Base-by-base conservation (phyloP, 1,140 invertebrate genomes). In the Atta colombica region DNA sequence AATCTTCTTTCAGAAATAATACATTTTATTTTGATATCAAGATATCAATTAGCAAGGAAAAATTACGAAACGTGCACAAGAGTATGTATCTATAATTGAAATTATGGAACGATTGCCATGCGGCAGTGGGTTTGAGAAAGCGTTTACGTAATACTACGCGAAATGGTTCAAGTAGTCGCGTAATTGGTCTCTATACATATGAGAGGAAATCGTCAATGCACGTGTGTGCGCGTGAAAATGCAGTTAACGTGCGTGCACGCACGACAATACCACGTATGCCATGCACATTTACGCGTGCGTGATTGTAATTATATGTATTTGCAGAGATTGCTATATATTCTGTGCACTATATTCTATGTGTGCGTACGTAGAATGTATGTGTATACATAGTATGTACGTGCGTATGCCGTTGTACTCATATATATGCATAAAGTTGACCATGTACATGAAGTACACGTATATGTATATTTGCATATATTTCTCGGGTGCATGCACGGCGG, bases 401-500 rank as follows among this genome's bases (percentile, higher is more conserved):
- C n/a, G 14, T 31, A 25, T 45, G 31, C 18, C 8, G 8, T 10
- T 55, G n/a, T 18, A 18, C 10, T 2, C n/a, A 25, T 60, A 60
- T 18, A 35, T 2, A 74, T 28, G 18, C 25, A 28, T 12, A 28
- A 75, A 51, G 39, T 35, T 14, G 60, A 31, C 45, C 49, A 74
- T 39, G 7, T 75, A 75, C 8, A 12, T 18, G 25, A 63, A 74
- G 3, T 63, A 51, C 45, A 63, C n/a, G 45, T 68, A 80, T 39
- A 68, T 49, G n/a, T 61, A 75, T 84, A 84, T 84, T 75, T 84
- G 80, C 58, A 84, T 82, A 89, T 89, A 89, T 89, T 90, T 89
- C 71, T 61, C 78, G n/a, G 14, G 77, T 55, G 75, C 71, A 86
- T 77, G 53, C 71, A 87, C 77, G 87, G 35, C 72, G 71, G 18